Evolutionary conservation across 2,113 vertebrate genomes (phyloP).

Genomic region (Zosterops japonicus): DNA sequence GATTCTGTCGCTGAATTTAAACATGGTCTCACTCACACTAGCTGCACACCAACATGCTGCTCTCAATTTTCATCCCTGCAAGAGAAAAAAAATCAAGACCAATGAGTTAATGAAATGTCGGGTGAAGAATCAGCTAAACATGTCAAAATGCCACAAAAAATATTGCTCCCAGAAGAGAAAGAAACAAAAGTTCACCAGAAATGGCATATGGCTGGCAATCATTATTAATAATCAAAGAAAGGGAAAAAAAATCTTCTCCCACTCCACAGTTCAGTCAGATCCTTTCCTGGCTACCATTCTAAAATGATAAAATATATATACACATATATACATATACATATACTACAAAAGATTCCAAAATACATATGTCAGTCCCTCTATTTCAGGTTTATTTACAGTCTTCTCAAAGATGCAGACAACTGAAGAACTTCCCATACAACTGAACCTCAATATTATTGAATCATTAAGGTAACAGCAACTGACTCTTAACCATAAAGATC

Average conservation of each 20-base stretch:
- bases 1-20: constrained; percentile 17
- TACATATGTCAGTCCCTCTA: not conserved
- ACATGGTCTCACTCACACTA: not conserved
- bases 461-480: not conserved
- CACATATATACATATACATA: too few species aligned
- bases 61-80: constrained; percentile 18
- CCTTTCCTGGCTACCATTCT: not conserved
- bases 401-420: not conserved
- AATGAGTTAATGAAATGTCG: constrained; percentile 18
- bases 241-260: not conserved
- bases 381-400: not conserved
- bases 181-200: constrained; percentile 13
- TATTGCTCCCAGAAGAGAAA: not conserved
- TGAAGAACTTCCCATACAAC: not conserved
- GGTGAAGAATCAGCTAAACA: constrained; percentile 43
- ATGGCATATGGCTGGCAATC: not conserved
- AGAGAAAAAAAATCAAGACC: constrained; percentile 28
- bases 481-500: not conserved
- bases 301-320: not conserved
- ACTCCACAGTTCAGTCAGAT: not conserved
- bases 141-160: constrained; percentile 23
- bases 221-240: not conserved
- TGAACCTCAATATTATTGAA: not conserved
- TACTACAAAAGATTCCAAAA: not conserved
- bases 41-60: not conserved